Evolutionary conservation across 1,140 invertebrate genomes (phyloP).

Genomic region (Bradynema listronoti): DNA sequence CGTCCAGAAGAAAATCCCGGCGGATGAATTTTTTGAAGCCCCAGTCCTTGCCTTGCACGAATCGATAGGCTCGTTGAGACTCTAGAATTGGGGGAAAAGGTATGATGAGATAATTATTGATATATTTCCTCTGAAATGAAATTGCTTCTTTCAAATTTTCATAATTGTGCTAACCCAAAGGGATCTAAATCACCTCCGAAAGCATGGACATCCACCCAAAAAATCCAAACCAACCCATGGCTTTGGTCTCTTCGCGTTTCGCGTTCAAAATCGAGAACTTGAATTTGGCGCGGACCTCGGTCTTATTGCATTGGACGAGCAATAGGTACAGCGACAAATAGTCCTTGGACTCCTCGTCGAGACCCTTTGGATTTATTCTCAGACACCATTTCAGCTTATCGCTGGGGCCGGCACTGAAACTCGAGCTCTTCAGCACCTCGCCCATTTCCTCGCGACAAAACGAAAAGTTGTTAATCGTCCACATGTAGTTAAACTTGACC

Average conservation of each 20-base stretch:
- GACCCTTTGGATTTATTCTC: conserved; percentile 95
- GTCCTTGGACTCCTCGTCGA: conserved; percentile 78
- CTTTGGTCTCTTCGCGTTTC: conserved; percentile 98
- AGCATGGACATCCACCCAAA: not conserved
- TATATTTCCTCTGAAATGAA: no score
- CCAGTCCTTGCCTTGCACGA: conserved; percentile 99
- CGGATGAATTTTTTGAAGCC: conserved; percentile 99
- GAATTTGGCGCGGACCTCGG: conserved; percentile 97
- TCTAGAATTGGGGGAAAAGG: conserved; percentile 62
- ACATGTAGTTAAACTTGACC: conserved; percentile 99
- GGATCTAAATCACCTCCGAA: no score
- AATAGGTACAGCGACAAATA: conserved; percentile 95
- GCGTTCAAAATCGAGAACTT: conserved; percentile 86
- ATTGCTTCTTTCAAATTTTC: no score
- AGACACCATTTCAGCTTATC: conserved; percentile 85
- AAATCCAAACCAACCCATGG: conserved; percentile 72
- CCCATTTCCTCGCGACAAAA: conserved; percentile 69
- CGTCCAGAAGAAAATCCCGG: conserved; percentile 92
- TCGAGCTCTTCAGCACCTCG: conserved; percentile 88
- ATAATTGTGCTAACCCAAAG: no score
- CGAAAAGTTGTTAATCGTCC: conserved; percentile 65
- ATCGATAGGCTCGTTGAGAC: conserved; percentile 86
- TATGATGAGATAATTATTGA: conserved; percentile 14
- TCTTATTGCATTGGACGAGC: conserved; percentile 97
- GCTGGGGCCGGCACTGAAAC: conserved; percentile 95